These are phyloP conservation scores for Microtus montanus DNA, from an alignment of 2,113 vertebrate genomes.

Conservation along the genomic window DNA sequence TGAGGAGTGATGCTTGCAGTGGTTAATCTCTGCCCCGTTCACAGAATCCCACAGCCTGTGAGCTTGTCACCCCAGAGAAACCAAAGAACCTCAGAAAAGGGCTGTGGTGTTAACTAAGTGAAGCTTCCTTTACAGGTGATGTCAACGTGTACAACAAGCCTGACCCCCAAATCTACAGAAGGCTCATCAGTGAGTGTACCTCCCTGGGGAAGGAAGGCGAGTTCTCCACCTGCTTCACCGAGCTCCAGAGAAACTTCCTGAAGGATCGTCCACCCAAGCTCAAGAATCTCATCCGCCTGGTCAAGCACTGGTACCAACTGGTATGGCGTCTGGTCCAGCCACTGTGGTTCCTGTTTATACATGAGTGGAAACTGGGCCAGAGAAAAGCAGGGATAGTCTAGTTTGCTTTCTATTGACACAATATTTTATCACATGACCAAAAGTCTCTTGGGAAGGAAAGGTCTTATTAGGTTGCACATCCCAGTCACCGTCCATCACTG, in stretches of 20 bases:
- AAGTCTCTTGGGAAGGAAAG: too few species aligned
- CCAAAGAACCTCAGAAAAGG: neutral
- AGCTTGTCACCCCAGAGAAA: too few species aligned
- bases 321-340: neutral
- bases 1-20: neutral
- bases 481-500: too few species aligned
- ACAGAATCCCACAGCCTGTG: fast-evolving
- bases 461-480: too few species aligned
- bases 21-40: neutral
- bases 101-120: fast-evolving
- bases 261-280: neutral
- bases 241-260: slow-evolving; percentile 66
- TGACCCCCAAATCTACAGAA: fast-evolving
- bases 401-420: too few species aligned
- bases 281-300: slow-evolving; percentile 70
- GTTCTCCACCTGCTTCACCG: slow-evolving; percentile 68
- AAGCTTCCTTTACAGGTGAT: neutral
- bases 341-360: too few species aligned
- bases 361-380: too few species aligned
- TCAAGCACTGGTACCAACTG: slow-evolving; percentile 72
- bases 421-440: too few species aligned
- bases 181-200: fast-evolving
- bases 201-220: fast-evolving
- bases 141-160: fast-evolving
- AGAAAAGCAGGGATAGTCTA: too few species aligned